Evolutionary conservation across 2,113 vertebrate species (phyloP), one percentile per base, ranked within the genome.

Genomic region (Ctenodactylus gundi): DNA sequence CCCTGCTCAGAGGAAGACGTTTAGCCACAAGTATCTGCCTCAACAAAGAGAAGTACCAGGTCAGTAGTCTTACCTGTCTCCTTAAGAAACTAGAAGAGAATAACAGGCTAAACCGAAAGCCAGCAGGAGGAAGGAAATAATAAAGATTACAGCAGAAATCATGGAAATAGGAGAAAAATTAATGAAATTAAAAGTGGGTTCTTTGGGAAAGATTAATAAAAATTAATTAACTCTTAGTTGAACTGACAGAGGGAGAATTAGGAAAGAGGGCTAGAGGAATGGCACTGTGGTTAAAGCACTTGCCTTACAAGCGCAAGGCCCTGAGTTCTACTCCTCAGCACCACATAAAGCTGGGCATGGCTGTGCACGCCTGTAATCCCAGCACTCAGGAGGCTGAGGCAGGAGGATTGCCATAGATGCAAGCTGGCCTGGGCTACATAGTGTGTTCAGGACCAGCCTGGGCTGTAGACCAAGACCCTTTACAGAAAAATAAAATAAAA

Each of bases 191-290:
- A 27, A 77, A 89, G 49, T 57, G 68, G 15, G 21, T 78, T 73
- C 55, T 85, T 88, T 76, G 57, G 27, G n/a, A 86, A 82, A 94
- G 17, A 36, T 85, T 27, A 94, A 20, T n/a, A 20, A 88, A 86
- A 87, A 65, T 44, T 51, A 36, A 46, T n/a, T 87, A 41, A 27
- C 29, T 27, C 78, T 57, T 83, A 73, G 20, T 57, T 91, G 55
- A 20, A 77, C 20, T 46, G 68, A 57, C 17, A 29, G 21, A 20
- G 41, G 58, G 27, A 5, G 36, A 49, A n/a, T n/a, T n/a, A n/a
- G n/a, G 31, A 49, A 10, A 14, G 8, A 67, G 12, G 4, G 29
- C 39, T 58, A n/a, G 14, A 51, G 51, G n/a, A n/a, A n/a, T n/a
- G n/a, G n/a, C n/a, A n/a, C n/a, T n/a, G n/a, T n/a, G n/a, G n/a